Conservation (phyloP, 2,113 vertebrate genomes). For the Pedetes capensis region DNA sequence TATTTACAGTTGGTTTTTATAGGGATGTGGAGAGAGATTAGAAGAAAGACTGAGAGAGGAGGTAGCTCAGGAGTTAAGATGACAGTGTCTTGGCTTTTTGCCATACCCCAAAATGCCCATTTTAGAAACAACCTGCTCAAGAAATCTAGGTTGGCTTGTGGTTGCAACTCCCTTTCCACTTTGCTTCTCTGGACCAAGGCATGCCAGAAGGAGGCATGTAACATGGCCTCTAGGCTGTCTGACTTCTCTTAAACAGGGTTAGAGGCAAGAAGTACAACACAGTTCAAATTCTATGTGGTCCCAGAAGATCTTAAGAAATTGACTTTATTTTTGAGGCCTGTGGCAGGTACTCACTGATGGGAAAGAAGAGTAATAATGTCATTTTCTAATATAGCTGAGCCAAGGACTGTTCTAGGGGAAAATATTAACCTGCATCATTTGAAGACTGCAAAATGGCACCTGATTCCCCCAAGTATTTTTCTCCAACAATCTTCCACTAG, state of each 20-base stretch:
- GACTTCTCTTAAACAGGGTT: slow-evolving; percentile 6
- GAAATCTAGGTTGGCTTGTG: slow-evolving; percentile 19
- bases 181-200: slow-evolving; percentile 46
- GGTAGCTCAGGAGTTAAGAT: slow-evolving; percentile 11
- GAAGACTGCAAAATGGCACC: slow-evolving; percentile 9
- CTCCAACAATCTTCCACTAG: not conserved
- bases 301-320: not conserved
- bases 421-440: not conserved
- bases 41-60: slow-evolving; percentile 11
- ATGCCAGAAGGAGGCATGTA: too few species aligned
- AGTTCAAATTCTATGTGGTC: not conserved
- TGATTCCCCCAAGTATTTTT: not conserved
- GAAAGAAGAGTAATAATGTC: not conserved
- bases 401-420: not conserved
- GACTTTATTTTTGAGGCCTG: not conserved
- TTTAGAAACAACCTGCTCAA: slow-evolving; percentile 47
- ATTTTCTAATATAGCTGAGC: slow-evolving; percentile 15
- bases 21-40: not conserved
- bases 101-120: not conserved
- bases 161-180: slow-evolving; percentile 24
- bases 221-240: not conserved
- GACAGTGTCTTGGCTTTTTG: slow-evolving; percentile 47
- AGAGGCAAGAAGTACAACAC: not conserved
- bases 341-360: not conserved
- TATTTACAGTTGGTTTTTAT: not conserved